Conservation (phyloP, 2,113 vertebrate genomes). For the Notothenia coriiceps region DNA sequence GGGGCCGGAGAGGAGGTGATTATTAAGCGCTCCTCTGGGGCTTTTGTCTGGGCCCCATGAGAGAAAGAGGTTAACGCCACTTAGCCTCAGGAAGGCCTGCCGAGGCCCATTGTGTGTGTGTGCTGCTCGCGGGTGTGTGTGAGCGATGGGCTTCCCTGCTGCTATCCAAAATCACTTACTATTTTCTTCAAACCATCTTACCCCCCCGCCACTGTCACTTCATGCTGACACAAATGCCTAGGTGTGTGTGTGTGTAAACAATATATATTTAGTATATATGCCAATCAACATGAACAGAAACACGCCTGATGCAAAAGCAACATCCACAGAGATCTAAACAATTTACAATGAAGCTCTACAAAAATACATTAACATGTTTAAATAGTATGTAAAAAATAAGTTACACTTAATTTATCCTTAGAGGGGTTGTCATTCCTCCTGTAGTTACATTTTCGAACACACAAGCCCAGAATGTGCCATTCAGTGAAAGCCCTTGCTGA, state of each 20-base stretch:
- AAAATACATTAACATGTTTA: too few relatives aligned
- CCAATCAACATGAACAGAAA: background rate
- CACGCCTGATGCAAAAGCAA: background rate
- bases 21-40: slow-evolving; percentile 82
- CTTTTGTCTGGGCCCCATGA: slow-evolving; percentile 83
- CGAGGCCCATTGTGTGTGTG: slow-evolving; percentile 37
- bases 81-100: slow-evolving; percentile 78
- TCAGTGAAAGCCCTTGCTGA: too few relatives aligned
- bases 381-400: too few relatives aligned
- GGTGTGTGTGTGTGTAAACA: slow-evolving; percentile 1
- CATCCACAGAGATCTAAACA: background rate
- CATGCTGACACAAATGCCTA: slow-evolving; percentile 15
- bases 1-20: slow-evolving; percentile 71
- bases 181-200: slow-evolving; percentile 43
- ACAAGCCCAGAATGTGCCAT: too few relatives aligned
- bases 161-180: slow-evolving; percentile 65
- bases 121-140: slow-evolving; percentile 16
- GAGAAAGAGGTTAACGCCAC: slow-evolving; percentile 83
- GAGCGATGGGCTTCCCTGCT: slow-evolving; percentile 38
- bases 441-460: too few relatives aligned
- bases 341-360: too few relatives aligned
- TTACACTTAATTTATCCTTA: too few relatives aligned
- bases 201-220: background rate
- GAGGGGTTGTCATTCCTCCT: too few relatives aligned
- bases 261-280: too few relatives aligned